Evolutionary conservation across 2,797 vertebrate species (phyloP).

Genomic region (Microcaecilia unicolor): DNA sequence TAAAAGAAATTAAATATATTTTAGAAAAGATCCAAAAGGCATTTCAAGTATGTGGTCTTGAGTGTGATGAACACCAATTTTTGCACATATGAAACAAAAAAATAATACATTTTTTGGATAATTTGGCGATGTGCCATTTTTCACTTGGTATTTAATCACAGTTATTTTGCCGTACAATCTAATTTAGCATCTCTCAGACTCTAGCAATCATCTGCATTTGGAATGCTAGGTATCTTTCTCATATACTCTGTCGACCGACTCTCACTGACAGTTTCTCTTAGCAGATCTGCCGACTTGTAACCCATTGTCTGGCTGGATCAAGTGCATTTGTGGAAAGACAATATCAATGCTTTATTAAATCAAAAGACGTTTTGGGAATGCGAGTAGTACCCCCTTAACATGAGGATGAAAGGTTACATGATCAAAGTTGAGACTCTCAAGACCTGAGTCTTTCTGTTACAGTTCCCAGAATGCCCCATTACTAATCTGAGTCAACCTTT

Average conservation of each 20-base stretch:
- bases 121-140: conserved; percentile 25
- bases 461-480: conserved; percentile 10
- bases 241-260: conserved; percentile 17
- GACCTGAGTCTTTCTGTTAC: conserved; percentile 6
- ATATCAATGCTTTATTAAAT: background rate
- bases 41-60: no score
- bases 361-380: background rate
- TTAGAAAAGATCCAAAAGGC: no score
- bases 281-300: conserved; percentile 5
- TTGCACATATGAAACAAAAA: conserved; percentile 17
- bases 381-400: conserved; percentile 3
- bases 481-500: conserved; percentile 2
- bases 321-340: conserved; percentile 32
- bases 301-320: background rate
- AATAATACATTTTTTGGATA: conserved; percentile 21
- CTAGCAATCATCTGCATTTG: conserved; percentile 40
- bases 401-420: conserved; percentile 3
- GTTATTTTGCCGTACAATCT: no score
- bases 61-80: no score
- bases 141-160: no score
- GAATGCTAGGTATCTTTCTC: conserved; percentile 43
- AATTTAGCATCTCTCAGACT: conserved; percentile 17
- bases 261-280: conserved; percentile 53
- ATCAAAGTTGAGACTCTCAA: conserved; percentile 24
- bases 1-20: no score